phyloP scores from a whole-genome alignment of 2,888 invertebrate species.

The Anthoptus insignis region DNA sequence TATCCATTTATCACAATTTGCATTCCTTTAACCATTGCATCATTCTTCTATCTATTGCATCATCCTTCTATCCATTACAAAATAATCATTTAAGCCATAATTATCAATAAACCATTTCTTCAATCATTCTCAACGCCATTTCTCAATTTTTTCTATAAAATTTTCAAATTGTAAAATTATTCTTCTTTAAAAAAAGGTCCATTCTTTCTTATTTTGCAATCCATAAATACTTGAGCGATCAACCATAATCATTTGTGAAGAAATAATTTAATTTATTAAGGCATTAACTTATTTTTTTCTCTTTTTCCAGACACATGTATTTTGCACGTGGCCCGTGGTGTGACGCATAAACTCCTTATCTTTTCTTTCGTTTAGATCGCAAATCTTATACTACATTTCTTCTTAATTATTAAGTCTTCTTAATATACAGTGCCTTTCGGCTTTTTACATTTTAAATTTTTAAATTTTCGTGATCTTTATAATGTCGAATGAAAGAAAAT shows the following conservation, averaged over 20 bases:
- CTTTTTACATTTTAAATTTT: background rate
- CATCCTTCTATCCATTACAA: no score
- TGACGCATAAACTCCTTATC: background rate
- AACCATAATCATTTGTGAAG: background rate
- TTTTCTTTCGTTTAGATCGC: background rate
- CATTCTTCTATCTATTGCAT: background rate
- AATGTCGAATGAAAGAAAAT: background rate
- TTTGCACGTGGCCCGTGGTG: background rate
- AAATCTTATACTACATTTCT: no score
- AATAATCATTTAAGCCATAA: background rate
- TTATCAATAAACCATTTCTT: background rate
- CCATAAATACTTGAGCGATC: background rate
- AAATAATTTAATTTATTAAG: background rate
- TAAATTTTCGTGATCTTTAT: background rate
- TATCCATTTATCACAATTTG: background rate
- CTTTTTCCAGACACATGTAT: background rate
- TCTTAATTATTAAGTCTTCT: no score
- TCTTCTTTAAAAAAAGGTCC: background rate
- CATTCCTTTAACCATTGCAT: background rate
- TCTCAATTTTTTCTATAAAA: background rate
- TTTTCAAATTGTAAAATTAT: background rate
- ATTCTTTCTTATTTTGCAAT: background rate
- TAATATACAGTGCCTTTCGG: no score
- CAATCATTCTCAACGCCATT: background rate
- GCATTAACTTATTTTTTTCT: background rate